These are phyloP conservation scores for Odontesthes bonariensis DNA, from an alignment of 2,113 vertebrate species.

Conservation along the genomic window DNA sequence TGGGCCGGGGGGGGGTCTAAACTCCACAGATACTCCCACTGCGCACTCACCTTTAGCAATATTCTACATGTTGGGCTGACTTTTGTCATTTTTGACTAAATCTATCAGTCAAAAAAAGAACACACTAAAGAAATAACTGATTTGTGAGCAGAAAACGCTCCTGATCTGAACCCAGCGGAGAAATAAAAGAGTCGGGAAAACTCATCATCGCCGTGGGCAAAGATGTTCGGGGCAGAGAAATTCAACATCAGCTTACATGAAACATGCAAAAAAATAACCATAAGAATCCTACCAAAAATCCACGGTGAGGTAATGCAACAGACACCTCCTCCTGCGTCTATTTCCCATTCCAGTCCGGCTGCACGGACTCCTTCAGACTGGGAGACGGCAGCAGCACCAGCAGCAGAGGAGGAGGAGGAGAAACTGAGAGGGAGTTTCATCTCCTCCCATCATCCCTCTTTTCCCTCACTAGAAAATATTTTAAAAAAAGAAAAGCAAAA, in stretches of 20 bases:
- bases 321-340: slow-evolving; percentile 55
- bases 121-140: not conserved
- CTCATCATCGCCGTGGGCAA: not conserved
- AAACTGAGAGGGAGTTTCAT: slow-evolving; percentile 56
- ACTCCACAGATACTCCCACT: slow-evolving; percentile 58
- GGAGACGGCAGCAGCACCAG: slow-evolving; percentile 31
- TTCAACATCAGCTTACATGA: not conserved
- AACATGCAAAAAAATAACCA: slow-evolving; percentile 14
- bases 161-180: not conserved
- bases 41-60: not conserved
- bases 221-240: not conserved
- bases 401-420: slow-evolving; percentile 37
- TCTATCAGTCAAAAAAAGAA: no score
- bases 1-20: slow-evolving; percentile 28
- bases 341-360: slow-evolving; percentile 56
- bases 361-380: slow-evolving; percentile 41
- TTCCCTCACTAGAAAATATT: slow-evolving; percentile 45
- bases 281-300: slow-evolving; percentile 64
- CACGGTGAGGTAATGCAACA: slow-evolving; percentile 38
- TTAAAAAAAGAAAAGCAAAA: slow-evolving; percentile 67
- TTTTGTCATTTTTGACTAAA: not conserved
- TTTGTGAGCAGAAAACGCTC: not conserved
- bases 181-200: slow-evolving; percentile 11
- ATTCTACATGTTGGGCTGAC: not conserved
- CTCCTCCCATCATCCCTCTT: slow-evolving; percentile 55